These are phyloP conservation scores for Anoura caudifer DNA, from an alignment of 2,113 vertebrate species.

Conservation along the genomic window DNA sequence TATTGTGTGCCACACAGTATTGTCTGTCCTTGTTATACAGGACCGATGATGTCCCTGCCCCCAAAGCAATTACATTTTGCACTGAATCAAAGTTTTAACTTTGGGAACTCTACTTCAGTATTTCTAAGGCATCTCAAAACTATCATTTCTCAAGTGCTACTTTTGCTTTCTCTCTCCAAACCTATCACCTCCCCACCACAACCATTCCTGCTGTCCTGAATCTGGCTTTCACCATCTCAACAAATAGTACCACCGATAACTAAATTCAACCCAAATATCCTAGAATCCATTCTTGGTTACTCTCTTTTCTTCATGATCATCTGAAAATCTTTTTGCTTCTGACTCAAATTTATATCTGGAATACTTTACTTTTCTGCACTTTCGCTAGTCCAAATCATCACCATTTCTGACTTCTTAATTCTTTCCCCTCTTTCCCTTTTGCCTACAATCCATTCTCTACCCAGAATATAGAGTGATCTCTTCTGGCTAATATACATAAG, in stretches of 20 bases:
- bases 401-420: not conserved
- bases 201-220: not conserved
- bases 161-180: not conserved
- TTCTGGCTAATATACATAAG: not conserved
- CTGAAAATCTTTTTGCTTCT: not conserved
- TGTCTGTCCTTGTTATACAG: not conserved
- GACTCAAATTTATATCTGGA: not conserved
- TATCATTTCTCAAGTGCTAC: not conserved
- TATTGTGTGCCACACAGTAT: not conserved
- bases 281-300: not conserved
- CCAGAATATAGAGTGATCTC: not conserved
- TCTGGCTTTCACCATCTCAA: not conserved
- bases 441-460: not conserved
- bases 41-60: not conserved
- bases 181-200: not conserved
- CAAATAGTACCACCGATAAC: not conserved
- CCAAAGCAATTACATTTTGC: slow-evolving; percentile 9
- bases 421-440: not conserved
- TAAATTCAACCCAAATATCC: not conserved
- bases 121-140: not conserved
- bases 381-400: not conserved
- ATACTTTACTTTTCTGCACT: not conserved
- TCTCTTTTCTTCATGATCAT: not conserved
- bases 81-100: not conserved
- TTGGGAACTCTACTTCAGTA: not conserved